Evolutionary conservation across 92 coral and sea anemone genomes (phyloP), one percentile per base, ranked within the genome.

Genomic region (Plumapathes pennacea): DNA sequence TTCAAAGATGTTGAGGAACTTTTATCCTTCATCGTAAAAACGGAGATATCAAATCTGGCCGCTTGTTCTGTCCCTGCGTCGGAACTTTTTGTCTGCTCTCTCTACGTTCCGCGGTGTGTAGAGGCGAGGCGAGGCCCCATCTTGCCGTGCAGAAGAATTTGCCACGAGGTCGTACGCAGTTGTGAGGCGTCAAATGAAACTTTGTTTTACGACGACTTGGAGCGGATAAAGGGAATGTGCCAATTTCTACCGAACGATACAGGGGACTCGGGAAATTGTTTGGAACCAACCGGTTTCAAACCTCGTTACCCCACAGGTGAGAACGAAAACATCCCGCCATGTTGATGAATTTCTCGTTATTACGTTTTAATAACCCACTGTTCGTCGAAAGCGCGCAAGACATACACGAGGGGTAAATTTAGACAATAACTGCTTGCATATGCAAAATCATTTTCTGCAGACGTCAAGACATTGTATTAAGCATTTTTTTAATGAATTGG

Each of bases 161-260:
- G 85, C 20, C 53, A 55, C 9, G 79, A 78, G 3, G 73, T 78
- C 15, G 73, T 62, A 9, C 56, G 66, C 2, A 72, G 67, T n/a
- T 78, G 85, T 33, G 24, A 57, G 40, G 69, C 18, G 2, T n/a
- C n/a, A n/a, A 38, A 2, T 38, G 37, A 71, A 18, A 18, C 66
- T 28, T 32, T 52, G 17, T 23, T 29, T 32, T 14, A 32, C 23
- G 79, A 73, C 3, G 54, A 63, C 22, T 37, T 78, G 1, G 85
- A 78, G 20, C 70, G 85, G 85, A 27, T 78, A 0, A 78, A 78
- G 34, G 85, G 85, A 0, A 47, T 78, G 1, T 78, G 85, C 19
- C 68, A 31, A 4, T 27, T 78, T 1, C 25, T 78, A 44, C 79
- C 85, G 27, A 14, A 61, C 20, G 31, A 11, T 1, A 46, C 29